Conservation (phyloP, 2,888 invertebrate genomes). For the Lepidonotus clava region DNA sequence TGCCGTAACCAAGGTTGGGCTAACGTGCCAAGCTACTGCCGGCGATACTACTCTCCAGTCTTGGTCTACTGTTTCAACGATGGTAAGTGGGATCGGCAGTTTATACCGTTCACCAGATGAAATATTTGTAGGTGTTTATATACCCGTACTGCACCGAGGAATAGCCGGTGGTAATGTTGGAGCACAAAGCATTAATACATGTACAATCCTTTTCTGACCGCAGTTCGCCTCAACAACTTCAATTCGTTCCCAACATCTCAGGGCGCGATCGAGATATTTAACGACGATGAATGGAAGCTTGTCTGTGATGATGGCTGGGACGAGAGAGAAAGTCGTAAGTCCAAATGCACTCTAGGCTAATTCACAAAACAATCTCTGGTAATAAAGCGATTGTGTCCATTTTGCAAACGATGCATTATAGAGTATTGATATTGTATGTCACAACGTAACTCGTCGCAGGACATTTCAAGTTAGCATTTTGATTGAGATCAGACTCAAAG, state of each 20-base stretch:
- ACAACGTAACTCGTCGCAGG: no score
- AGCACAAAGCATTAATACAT: background rate
- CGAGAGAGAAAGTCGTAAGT: conserved; percentile 83
- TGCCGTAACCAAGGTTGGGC: conserved; percentile 52
- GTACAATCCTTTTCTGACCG: background rate
- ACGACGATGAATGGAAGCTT: conserved; percentile 87
- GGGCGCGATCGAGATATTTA: conserved; percentile 84
- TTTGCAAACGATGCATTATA: no score
- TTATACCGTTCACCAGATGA: background rate
- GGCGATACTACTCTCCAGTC: background rate
- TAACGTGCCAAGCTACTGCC: conserved; percentile 54
- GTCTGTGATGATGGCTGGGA: conserved; percentile 89
- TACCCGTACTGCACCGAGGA: background rate
- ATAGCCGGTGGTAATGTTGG: background rate
- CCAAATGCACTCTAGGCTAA: no score
- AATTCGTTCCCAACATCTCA: background rate
- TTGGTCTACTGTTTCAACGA: conserved; percentile 39
- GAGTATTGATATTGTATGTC: no score
- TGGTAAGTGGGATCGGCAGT: background rate
- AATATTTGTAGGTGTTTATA: background rate
- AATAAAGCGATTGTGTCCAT: no score
- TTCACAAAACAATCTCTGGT: no score
- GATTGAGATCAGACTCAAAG: no score
- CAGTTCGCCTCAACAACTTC: conserved; percentile 33
- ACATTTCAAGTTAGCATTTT: no score